Conservation (phyloP, 2,797 vertebrate genomes). For the Rhinophrynus dorsalis region DNA sequence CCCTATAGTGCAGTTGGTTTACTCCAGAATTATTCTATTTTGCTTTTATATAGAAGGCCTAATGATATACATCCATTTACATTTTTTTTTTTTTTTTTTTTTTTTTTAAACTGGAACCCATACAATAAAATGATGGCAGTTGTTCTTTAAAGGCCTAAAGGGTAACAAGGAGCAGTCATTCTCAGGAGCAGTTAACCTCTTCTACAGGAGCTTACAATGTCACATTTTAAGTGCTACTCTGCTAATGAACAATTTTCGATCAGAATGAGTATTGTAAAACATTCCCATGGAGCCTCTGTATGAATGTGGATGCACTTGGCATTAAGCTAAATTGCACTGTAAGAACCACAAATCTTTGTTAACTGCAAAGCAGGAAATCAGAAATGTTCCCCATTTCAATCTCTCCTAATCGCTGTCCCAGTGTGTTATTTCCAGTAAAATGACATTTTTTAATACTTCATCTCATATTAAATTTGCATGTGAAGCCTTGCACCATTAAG, state of each 20-base stretch:
- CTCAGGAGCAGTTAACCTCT: constrained; percentile 5
- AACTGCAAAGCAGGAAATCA: constrained; percentile 23
- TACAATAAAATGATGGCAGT: too few species aligned
- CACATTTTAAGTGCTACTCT: constrained; percentile 1
- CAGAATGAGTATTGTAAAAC: not conserved
- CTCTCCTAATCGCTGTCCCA: constrained; percentile 5
- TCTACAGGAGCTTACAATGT: not conserved
- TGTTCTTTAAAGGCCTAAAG: too few species aligned
- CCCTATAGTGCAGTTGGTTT: too few species aligned
- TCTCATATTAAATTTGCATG: constrained; percentile 1
- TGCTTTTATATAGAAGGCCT: too few species aligned
- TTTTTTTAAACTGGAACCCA: too few species aligned
- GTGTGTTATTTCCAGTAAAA: constrained; percentile 9
- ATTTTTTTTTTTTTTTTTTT: too few species aligned
- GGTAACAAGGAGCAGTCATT: too few species aligned
- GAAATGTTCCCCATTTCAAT: constrained; percentile 24
- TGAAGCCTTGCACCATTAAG: constrained; percentile 13
- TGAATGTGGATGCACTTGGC: constrained; percentile 30
- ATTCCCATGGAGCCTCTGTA: constrained; percentile 18
- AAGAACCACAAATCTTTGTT: constrained; percentile 30
- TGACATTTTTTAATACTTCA: not conserved
- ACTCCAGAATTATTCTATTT: too few species aligned
- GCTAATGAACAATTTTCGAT: constrained; percentile 5
- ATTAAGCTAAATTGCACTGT: constrained; percentile 35
- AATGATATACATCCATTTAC: too few species aligned